Evolutionary conservation across 37 sponge, comb jelly and placozoan species (phyloP).

Genomic region (Geodia barretti): DNA sequence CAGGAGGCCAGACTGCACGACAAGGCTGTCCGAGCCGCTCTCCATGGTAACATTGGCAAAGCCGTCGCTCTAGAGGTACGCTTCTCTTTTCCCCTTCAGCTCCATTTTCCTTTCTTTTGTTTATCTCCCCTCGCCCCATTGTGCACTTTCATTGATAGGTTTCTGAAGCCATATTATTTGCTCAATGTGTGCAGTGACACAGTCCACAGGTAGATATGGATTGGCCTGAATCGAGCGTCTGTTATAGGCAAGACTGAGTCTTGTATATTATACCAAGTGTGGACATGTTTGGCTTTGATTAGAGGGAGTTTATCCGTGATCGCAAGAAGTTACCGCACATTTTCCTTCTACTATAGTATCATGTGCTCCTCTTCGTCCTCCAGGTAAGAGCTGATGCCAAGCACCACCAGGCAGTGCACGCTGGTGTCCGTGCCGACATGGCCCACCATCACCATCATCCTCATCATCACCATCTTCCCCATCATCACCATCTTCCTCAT

Average conservation of each 20-base stretch:
- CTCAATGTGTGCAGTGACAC: not conserved
- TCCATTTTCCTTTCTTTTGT: not conserved
- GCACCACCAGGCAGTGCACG: constrained; percentile 64
- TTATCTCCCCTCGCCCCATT: not conserved
- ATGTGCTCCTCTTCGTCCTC: no score
- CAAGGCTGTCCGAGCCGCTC: constrained; percentile 66
- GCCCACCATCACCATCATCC: constrained; percentile 47
- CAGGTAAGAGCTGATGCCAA: constrained; percentile 58
- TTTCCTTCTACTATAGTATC: not conserved
- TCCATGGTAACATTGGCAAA: constrained; percentile 74
- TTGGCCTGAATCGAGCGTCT: no score
- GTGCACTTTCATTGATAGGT: not conserved
- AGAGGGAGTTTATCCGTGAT: no score
- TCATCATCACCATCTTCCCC: constrained; percentile 31
- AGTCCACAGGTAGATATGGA: no score
- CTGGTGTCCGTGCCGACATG: constrained; percentile 45
- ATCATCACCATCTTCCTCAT: constrained; percentile 41
- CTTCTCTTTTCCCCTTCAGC: not conserved
- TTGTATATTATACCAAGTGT: no score
- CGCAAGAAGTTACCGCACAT: not conserved
- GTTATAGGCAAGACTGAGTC: no score
- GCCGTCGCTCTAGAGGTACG: constrained; percentile 65
- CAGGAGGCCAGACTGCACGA: constrained; percentile 65
- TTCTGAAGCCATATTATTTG: not conserved
- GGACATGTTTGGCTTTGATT: no score